phyloP scores from a whole-genome alignment of 2,797 vertebrate genomes.

The Oreochromis grahami region DNA sequence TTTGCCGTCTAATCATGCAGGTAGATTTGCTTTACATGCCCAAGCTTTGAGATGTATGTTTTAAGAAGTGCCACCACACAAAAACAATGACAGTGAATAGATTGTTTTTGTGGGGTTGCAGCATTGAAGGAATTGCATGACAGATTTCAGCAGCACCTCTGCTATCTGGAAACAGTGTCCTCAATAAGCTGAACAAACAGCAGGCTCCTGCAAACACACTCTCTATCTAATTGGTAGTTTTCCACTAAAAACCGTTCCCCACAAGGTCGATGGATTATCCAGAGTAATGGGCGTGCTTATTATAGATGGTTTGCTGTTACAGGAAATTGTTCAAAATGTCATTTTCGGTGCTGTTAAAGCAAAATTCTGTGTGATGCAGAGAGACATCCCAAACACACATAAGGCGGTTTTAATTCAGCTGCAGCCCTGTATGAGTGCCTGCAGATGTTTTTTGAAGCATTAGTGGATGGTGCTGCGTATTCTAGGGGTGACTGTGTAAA shows the following conservation, averaged over 20 bases:
- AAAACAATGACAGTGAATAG: background rate
- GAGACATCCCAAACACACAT: background rate
- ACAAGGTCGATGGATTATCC: background rate
- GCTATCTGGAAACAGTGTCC: background rate
- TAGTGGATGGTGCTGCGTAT: background rate
- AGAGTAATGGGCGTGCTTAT: background rate
- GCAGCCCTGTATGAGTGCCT: background rate
- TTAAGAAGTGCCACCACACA: background rate
- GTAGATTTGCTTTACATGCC: background rate
- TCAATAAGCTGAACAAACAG: background rate
- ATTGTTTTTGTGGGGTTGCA: background rate
- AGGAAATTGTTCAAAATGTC: background rate
- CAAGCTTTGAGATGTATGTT: background rate
- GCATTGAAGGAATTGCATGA: background rate
- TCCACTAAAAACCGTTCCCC: background rate
- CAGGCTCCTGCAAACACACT: background rate
- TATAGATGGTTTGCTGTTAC: background rate
- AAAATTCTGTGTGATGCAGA: background rate
- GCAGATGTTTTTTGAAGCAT: constrained; percentile 12
- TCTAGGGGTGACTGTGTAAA: background rate
- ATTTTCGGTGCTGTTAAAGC: background rate
- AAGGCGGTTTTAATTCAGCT: background rate
- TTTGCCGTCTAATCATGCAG: background rate
- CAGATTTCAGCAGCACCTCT: background rate
- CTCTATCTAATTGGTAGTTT: background rate